Evolutionary conservation across 2,888 invertebrate genomes (phyloP), one percentile per base, ranked within the genome.

Genomic region (Seira musarum): DNA sequence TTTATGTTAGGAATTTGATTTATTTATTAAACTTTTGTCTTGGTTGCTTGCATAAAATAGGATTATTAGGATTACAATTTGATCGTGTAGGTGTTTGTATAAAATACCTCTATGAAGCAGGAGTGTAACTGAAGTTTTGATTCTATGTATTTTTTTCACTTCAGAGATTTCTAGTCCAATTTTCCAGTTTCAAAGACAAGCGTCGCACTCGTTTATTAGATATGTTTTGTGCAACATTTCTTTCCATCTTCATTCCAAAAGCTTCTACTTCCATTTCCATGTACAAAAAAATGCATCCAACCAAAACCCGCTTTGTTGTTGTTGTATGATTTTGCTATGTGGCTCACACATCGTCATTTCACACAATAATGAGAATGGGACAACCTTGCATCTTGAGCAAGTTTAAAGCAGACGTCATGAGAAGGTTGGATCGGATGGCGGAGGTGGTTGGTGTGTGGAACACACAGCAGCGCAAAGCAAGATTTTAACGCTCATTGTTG

Each of bases 381-480:
- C 49, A 49, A 49, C 49, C 49, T 49, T 49, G 49, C 49, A 49
- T 13, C 15, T n/a, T n/a, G 49, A 15, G 15, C 49, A 49, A 49
- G 49, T 49, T 49, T 49, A 49, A 49, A 49, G 49, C 3, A 49
- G 49, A 49, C 49, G 49, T 49, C 49, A 49, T 13, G 49, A 49
- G 49, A 49, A 49, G 49, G 49, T 49, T 49, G 49, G 49, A 49
- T 49, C 49, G 49, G 49, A 49, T 49, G 15, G 49, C 49, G 49
- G 49, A 49, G 49, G 49, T n/a, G 49, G 49, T 49, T 5, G 30
- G 2, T 15, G 17, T 13, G 49, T 49, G 49, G 49, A 8, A 49
- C 17, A 49, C 49, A 49, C n/a, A 49, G 49, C 6, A 13, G 3
- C 13, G 49, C 3, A 2, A 8, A 30, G 30, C 30, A 30, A 5